Evolutionary conservation across 2,113 vertebrate genomes (phyloP).

Genomic region (Ameiurus melas): DNA sequence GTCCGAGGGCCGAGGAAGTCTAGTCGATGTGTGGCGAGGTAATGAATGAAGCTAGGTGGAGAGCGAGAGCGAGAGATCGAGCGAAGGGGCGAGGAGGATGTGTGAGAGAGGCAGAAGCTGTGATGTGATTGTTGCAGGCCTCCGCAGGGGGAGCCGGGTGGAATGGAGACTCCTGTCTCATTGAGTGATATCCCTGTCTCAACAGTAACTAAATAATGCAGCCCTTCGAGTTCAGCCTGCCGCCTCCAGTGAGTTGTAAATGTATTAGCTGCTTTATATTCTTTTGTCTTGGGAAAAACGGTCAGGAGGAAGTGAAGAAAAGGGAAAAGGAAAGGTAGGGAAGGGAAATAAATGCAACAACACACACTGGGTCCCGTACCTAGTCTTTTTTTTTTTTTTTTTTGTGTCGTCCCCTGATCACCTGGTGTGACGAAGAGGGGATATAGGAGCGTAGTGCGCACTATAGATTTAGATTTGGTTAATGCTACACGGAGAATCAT

Average conservation of each 20-base stretch:
- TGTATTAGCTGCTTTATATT: conserved; percentile 76
- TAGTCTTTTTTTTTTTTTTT: conserved; percentile 14
- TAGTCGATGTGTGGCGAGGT: conserved; percentile 42
- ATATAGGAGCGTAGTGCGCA: conserved; percentile 2
- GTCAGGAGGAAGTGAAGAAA: conserved; percentile 50
- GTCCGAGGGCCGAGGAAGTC: conserved; percentile 9
- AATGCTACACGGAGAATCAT: conserved; percentile 24
- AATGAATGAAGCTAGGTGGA: conserved; percentile 49
- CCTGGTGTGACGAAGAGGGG: conserved; percentile 17
- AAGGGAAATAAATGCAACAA: conserved; percentile 38
- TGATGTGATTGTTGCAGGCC: conserved; percentile 70
- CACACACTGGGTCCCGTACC: conserved; percentile 22
- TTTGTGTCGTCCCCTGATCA: conserved; percentile 48
- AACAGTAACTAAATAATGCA: conserved; percentile 75
- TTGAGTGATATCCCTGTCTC: conserved; percentile 80
- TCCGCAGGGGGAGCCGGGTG: conserved; percentile 69
- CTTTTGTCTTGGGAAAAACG: conserved; percentile 76
- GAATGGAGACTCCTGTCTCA: conserved; percentile 74
- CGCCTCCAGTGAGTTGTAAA: conserved; percentile 69
- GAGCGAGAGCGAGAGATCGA: conserved; percentile 8
- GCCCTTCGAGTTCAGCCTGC: conserved; percentile 64
- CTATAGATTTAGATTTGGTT: conserved; percentile 21
- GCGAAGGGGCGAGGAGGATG: conserved; percentile 24
- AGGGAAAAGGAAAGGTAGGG: conserved; percentile 29
- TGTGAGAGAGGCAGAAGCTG: conserved; percentile 49